A percentile compares a stretch with the other conserved stretches of the same genome.
Conservation (phyloP, 2,888 invertebrate genomes). For the Diarsia brunnea region DNA sequence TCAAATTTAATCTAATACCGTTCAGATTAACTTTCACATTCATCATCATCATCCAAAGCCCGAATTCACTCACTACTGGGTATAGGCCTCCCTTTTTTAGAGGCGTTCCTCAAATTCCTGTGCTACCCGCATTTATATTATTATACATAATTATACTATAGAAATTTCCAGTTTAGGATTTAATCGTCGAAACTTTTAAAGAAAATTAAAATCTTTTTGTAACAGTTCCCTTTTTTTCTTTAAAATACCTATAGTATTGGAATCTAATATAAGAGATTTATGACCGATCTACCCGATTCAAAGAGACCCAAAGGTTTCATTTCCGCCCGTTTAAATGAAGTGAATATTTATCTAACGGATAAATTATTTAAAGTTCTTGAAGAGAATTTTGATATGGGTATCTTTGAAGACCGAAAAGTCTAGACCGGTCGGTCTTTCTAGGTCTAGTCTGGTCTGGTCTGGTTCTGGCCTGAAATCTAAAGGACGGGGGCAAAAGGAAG, state of each 20-base stretch:
- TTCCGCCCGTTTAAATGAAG: constrained; percentile 68
- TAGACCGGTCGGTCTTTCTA: too few relatives aligned
- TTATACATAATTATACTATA: not conserved
- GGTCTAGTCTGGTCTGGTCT: too few relatives aligned
- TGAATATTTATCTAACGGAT: constrained; percentile 56
- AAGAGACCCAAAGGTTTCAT: constrained; percentile 69
- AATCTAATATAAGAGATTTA: constrained; percentile 71
- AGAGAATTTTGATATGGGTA: constrained; percentile 24
- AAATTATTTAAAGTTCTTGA: constrained; percentile 57
- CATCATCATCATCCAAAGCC: too few relatives aligned
- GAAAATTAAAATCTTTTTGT: constrained; percentile 39
- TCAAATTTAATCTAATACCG: not conserved
- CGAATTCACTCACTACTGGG: too few relatives aligned
- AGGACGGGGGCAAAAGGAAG: too few relatives aligned
- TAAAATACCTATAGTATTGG: constrained; percentile 59
- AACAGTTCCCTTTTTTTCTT: constrained; percentile 50
- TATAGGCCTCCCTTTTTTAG: too few relatives aligned
- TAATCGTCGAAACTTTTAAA: constrained; percentile 31
- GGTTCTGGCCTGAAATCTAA: too few relatives aligned
- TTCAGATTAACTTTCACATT: too few relatives aligned
- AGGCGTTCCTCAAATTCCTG: too few relatives aligned
- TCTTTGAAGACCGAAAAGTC: not conserved
- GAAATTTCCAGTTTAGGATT: not conserved
- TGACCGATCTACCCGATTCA: constrained; percentile 60
- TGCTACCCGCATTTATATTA: not conserved